These are phyloP conservation scores for Gordius sp. DNA, from an alignment of 2,888 invertebrate species.

Conservation along the genomic window DNA sequence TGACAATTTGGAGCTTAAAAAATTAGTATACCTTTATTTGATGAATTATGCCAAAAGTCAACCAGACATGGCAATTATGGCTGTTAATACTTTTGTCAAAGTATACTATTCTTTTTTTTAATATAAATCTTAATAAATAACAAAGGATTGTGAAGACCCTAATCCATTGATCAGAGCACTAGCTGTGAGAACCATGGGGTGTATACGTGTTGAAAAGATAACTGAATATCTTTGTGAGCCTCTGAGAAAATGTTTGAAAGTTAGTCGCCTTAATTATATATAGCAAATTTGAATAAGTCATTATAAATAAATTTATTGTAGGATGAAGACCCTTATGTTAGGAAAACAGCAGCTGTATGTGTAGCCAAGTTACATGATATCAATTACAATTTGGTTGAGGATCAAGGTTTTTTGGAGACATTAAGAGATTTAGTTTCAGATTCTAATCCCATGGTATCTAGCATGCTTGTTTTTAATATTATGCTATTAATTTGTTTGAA, in stretches of 20 bases:
- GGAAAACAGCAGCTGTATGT: slow-evolving; percentile 95
- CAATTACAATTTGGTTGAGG: slow-evolving; percentile 43
- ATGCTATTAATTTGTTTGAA: not conserved
- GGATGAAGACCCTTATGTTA: slow-evolving; percentile 83
- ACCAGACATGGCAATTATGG: slow-evolving; percentile 99
- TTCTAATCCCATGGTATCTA: slow-evolving; percentile 88
- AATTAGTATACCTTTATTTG: slow-evolving; percentile 81
- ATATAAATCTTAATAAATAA: slow-evolving; percentile 7
- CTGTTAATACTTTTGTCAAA: slow-evolving; percentile 98
- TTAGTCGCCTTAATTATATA: slow-evolving; percentile 19
- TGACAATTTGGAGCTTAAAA: slow-evolving; percentile 89
- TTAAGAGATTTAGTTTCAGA: slow-evolving; percentile 83
- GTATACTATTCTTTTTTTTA: slow-evolving; percentile 31
- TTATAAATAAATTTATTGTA: not conserved
- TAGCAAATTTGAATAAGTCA: not conserved
- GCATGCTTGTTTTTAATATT: not conserved
- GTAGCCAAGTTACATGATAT: slow-evolving; percentile 97
- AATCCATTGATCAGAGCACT: slow-evolving; percentile 91
- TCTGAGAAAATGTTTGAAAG: slow-evolving; percentile 44
- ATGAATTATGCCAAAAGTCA: slow-evolving; percentile 99
- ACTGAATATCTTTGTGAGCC: slow-evolving; percentile 97
- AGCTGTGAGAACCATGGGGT: slow-evolving; percentile 96
- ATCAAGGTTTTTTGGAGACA: slow-evolving; percentile 84
- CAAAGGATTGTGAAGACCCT: slow-evolving; percentile 89
- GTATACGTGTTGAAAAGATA: slow-evolving; percentile 95